Conservation (phyloP, 2,797 vertebrate genomes). For the Enteromius mattozi region DNA sequence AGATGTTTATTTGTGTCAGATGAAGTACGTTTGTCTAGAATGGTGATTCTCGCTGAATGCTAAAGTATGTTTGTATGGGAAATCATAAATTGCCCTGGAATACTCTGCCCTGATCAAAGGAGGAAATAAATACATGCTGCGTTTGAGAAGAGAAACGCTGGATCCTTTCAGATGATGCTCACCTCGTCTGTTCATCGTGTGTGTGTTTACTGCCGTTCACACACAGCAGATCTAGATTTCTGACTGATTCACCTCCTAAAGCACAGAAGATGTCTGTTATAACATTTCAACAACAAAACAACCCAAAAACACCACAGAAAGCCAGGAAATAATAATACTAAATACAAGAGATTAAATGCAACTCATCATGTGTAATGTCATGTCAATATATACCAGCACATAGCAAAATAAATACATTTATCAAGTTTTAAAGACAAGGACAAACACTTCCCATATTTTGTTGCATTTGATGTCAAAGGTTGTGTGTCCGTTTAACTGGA, state of each 20-base stretch:
- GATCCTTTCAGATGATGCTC: not conserved
- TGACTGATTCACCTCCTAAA: not conserved
- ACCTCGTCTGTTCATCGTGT: not conserved
- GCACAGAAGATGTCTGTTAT: not conserved
- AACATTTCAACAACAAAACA: not conserved
- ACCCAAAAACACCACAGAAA: not conserved
- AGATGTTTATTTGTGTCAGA: slow-evolving; percentile 24
- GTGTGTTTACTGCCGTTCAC: not conserved
- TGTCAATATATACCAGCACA: not conserved
- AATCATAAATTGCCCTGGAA: not conserved
- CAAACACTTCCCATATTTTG: not conserved
- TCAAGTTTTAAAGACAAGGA: not conserved
- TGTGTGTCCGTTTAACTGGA: not conserved
- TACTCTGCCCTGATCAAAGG: not conserved
- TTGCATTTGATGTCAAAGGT: not conserved
- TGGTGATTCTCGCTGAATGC: not conserved
- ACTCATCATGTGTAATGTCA: not conserved
- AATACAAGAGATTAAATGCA: not conserved
- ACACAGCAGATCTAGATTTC: not conserved
- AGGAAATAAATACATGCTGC: not conserved
- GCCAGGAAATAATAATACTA: not conserved
- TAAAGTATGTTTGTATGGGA: not conserved
- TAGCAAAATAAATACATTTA: not conserved
- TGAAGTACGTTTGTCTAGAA: not conserved
- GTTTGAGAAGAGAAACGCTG: not conserved